Conservation (phyloP, 2,888 invertebrate species). For the Criorhina ranunculi region DNA sequence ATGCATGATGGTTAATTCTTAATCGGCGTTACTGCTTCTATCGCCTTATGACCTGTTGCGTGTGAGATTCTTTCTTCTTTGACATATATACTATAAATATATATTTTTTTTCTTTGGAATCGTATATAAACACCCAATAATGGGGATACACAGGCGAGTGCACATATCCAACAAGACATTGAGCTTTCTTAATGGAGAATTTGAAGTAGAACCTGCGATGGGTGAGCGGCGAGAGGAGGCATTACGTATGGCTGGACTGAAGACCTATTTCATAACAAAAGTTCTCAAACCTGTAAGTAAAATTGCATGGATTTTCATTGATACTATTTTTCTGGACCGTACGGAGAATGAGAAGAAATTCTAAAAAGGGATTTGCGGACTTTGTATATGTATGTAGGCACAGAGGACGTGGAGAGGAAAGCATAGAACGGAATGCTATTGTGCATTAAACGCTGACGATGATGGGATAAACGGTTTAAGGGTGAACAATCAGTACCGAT, state of each 20-base stretch:
- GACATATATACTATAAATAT: no score
- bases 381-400: not conserved
- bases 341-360: not conserved
- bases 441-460: not conserved
- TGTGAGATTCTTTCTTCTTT: slow-evolving; percentile 16
- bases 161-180: slow-evolving; percentile 97
- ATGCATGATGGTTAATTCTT: slow-evolving; percentile 22
- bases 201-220: slow-evolving; percentile 95
- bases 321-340: slow-evolving; percentile 10
- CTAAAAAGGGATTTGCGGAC: not conserved
- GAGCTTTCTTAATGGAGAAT: slow-evolving; percentile 93
- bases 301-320: slow-evolving; percentile 32
- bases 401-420: not conserved
- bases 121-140: slow-evolving; percentile 5
- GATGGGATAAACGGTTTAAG: no score
- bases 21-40: slow-evolving; percentile 20
- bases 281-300: slow-evolving; percentile 91
- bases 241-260: slow-evolving; percentile 93
- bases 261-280: slow-evolving; percentile 95
- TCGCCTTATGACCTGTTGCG: slow-evolving; percentile 42
- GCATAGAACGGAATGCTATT: not conserved
- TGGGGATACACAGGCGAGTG: slow-evolving; percentile 88
- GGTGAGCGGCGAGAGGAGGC: slow-evolving; percentile 97
- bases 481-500: not conserved
- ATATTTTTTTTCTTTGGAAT: slow-evolving; percentile 1